Conservation (phyloP, 2,113 vertebrate species). For the Pterophyllum scalare region DNA sequence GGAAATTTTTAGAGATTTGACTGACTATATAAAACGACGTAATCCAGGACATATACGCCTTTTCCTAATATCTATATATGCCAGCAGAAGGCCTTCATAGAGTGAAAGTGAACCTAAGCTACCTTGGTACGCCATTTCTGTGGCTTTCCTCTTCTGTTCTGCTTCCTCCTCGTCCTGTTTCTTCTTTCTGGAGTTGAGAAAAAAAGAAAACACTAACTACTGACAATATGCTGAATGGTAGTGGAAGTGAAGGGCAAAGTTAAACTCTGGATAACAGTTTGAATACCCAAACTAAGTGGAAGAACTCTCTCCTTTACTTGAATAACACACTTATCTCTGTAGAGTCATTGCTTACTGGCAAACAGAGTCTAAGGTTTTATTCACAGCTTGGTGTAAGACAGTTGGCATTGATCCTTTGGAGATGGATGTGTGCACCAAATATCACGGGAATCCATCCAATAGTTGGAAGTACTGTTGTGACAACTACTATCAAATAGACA, state of each 20-base stretch:
- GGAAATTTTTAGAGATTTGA: not conserved
- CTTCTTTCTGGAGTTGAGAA: slow-evolving; percentile 86
- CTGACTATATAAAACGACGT: not conserved
- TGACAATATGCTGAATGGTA: not conserved
- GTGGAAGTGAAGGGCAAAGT: too few species aligned
- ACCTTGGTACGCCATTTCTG: slow-evolving; percentile 96
- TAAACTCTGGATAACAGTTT: not conserved
- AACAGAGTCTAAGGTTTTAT: not conserved
- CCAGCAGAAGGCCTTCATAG: not conserved
- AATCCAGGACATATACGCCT: not conserved
- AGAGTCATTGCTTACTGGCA: not conserved
- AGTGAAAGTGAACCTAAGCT: slow-evolving; percentile 28
- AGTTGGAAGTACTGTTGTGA: not conserved
- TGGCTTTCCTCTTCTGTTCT: slow-evolving; percentile 95
- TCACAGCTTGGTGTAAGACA: not conserved
- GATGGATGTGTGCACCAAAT: not conserved
- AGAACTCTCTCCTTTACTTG: not conserved
- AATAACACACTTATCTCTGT: not conserved
- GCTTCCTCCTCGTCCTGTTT: slow-evolving; percentile 97
- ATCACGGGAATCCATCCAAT: not conserved
- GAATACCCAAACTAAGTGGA: not conserved
- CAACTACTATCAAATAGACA: not conserved
- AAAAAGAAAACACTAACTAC: not conserved
- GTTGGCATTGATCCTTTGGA: too few species aligned
- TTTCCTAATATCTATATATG: not conserved